Conservation (phyloP, 2,888 invertebrate genomes). For the Alcis repandata region DNA sequence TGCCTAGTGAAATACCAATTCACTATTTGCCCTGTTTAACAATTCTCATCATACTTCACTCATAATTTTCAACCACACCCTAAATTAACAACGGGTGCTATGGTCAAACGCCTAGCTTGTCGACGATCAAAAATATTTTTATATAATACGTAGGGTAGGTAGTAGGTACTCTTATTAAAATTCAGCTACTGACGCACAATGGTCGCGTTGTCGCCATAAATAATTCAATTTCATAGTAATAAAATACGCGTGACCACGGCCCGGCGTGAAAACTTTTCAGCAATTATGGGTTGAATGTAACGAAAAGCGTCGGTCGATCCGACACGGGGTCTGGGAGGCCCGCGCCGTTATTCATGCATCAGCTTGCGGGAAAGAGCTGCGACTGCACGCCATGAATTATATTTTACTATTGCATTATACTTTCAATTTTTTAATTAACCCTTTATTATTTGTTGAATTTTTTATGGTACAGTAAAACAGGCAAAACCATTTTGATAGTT, state of each 20-base stretch:
- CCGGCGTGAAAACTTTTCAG: conserved; percentile 86
- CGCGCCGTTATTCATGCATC: conserved; percentile 56
- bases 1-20: no score
- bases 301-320: conserved; percentile 81
- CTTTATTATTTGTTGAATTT: no score
- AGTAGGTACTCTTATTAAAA: conserved; percentile 70
- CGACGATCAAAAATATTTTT: conserved; percentile 59
- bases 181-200: conserved; percentile 81
- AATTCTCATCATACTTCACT: not conserved
- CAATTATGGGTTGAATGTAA: conserved; percentile 85
- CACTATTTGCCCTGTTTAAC: no score
- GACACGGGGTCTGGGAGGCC: conserved; percentile 53
- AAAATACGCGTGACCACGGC: conserved; percentile 85
- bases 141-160: conserved; percentile 63
- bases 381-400: conserved; percentile 31
- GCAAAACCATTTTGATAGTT: not conserved
- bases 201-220: conserved; percentile 81
- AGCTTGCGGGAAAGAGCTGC: conserved; percentile 54
- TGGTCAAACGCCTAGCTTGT: conserved; percentile 10
- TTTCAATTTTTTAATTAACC: conserved; percentile 27
- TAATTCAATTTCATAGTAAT: conserved; percentile 87
- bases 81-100: not conserved
- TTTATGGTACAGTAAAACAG: not conserved
- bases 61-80: not conserved
- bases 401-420: conserved; percentile 40